A percentile compares a stretch with the other conserved stretches of the same genome.
phyloP scores from a whole-genome alignment of 2,888 invertebrate genomes.

The Falcaria lacertinaria region DNA sequence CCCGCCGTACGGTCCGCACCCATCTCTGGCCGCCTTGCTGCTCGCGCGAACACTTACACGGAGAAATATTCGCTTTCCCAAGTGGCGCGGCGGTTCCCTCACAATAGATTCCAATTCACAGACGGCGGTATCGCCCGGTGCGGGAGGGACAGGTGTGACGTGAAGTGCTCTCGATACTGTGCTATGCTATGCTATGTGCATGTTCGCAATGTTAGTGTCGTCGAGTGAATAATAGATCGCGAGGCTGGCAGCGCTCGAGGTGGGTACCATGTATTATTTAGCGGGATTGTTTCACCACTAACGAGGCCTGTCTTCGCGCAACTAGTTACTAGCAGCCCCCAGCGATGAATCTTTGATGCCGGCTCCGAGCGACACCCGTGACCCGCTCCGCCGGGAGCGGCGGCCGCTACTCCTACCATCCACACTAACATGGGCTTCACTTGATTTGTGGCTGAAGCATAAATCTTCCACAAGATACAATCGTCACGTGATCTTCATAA shows the following conservation, averaged over 20 bases:
- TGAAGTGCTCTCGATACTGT: conserved; percentile 32
- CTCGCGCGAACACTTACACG: conserved; percentile 4
- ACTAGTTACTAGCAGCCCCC: conserved; percentile 20
- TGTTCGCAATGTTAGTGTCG: conserved; percentile 36
- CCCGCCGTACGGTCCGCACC: conserved; percentile 36
- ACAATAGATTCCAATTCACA: conserved; percentile 8
- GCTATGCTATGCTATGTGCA: conserved; percentile 37
- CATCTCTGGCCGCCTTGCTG: conserved; percentile 5
- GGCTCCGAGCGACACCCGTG: not conserved
- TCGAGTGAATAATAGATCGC: conserved; percentile 45
- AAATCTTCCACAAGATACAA: too few species aligned
- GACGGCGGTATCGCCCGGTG: conserved; percentile 9
- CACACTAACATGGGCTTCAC: too few species aligned
- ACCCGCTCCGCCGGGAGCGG: too few species aligned
- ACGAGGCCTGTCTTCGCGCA: conserved; percentile 17
- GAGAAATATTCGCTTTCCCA: conserved; percentile 11
- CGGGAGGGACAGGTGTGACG: conserved; percentile 26
- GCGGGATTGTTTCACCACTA: conserved; percentile 7
- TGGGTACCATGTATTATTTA: conserved; percentile 40
- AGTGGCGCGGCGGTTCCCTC: conserved; percentile 6
- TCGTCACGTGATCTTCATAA: too few species aligned
- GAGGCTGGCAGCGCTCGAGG: conserved; percentile 60
- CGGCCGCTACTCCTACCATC: too few species aligned
- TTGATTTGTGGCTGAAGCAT: too few species aligned
- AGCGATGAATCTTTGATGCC: conserved; percentile 29